Evolutionary conservation across 2,113 vertebrate genomes (phyloP).

Genomic region (Phalacrocorax carbo): DNA sequence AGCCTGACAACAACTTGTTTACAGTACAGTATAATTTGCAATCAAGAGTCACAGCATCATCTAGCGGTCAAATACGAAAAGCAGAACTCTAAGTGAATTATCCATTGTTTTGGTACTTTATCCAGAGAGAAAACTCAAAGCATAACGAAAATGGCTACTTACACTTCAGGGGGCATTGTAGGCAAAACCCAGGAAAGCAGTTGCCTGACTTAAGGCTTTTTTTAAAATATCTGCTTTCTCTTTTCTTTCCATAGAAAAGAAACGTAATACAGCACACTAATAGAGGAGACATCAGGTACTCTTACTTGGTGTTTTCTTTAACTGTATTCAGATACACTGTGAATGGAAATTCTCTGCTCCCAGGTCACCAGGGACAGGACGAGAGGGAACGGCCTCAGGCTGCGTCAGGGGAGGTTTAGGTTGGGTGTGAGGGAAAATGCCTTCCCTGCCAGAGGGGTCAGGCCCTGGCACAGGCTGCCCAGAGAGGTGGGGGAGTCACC

Average conservation of each 20-base stretch:
- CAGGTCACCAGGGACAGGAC: no score
- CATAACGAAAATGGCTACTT: not conserved
- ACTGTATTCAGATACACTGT: not conserved
- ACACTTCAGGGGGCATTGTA: not conserved
- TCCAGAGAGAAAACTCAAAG: not conserved
- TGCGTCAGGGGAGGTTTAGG: no score
- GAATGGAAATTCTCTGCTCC: not conserved
- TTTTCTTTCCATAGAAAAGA: not conserved
- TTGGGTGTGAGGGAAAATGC: no score
- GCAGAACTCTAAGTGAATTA: not conserved
- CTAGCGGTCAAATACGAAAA: conserved; percentile 23
- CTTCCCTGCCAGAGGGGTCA: no score
- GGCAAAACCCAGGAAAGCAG: not conserved
- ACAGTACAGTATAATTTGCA: not conserved
- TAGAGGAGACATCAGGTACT: not conserved
- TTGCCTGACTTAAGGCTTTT: not conserved
- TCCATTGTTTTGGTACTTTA: not conserved
- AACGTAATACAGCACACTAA: not conserved
- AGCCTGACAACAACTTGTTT: not conserved
- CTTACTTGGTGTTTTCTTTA: not conserved
- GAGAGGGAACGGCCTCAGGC: no score
- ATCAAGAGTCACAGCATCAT: conserved; percentile 33
- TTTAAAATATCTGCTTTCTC: not conserved
- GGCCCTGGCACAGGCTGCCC: no score
- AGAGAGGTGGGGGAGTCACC: no score